These are phyloP conservation scores for Notocelia uddmanniana DNA, from an alignment of 2,888 invertebrate species.

Conservation along the genomic window DNA sequence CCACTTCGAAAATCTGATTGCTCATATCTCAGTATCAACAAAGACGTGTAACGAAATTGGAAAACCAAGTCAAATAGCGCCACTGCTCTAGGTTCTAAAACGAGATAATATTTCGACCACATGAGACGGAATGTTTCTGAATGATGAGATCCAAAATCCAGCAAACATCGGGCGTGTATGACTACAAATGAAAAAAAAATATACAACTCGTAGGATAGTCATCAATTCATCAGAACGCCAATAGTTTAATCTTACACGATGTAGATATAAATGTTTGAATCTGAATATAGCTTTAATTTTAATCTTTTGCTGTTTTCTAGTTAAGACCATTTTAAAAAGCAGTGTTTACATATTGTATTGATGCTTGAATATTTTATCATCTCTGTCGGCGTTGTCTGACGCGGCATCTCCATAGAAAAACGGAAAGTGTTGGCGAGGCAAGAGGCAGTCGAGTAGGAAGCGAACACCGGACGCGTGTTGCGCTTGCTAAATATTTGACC, in stretches of 20 bases:
- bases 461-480: slow-evolving; percentile 51
- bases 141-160: no score
- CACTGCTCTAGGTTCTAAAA: not conserved
- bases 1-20: not conserved
- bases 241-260: not conserved
- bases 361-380: not conserved
- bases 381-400: not conserved
- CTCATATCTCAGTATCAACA: not conserved
- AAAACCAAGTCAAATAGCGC: not conserved
- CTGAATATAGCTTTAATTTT: no score
- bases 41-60: not conserved
- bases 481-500: slow-evolving; percentile 70
- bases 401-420: not conserved
- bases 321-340: not conserved
- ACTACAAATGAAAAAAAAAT: no score
- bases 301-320: no score
- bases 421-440: slow-evolving; percentile 41
- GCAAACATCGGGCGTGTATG: no score
- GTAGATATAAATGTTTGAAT: no score
- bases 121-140: no score
- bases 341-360: not conserved
- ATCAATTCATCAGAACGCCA: not conserved
- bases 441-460: slow-evolving; percentile 24
- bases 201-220: not conserved
- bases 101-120: no score